A percentile compares a stretch with the other conserved stretches of the same genome.
phyloP scores from a whole-genome alignment of 2,888 invertebrate species.

The Thalpophila matura region DNA sequence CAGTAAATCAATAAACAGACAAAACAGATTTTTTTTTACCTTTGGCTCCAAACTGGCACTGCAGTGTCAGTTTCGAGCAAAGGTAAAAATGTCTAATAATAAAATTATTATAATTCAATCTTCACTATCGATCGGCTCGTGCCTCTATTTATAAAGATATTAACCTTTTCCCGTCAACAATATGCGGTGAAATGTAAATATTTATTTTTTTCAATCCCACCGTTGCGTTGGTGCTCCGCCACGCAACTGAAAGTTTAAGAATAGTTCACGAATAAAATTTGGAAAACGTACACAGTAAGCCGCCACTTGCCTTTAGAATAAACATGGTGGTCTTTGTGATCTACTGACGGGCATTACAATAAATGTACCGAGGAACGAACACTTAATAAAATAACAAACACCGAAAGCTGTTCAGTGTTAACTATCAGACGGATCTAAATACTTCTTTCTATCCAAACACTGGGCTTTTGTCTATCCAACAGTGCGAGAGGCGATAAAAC shows the following conservation, averaged over 20 bases:
- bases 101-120: conserved; percentile 75
- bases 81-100: conserved; percentile 54
- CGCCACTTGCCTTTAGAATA: conserved; percentile 75
- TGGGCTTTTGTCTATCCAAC: conserved; percentile 85
- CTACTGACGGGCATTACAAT: conserved; percentile 82
- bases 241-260: conserved; percentile 66
- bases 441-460: conserved; percentile 83
- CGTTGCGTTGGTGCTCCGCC: conserved; percentile 39
- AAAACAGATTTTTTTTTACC: no score
- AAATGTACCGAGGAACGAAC: conserved; percentile 82
- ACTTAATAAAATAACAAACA: conserved; percentile 88
- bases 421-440: conserved; percentile 78
- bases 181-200: conserved; percentile 83
- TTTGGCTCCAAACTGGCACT: no score
- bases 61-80: conserved; percentile 32
- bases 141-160: conserved; percentile 82
- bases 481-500: conserved; percentile 72
- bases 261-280: conserved; percentile 71
- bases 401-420: conserved; percentile 80
- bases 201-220: conserved; percentile 81
- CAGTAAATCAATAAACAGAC: no score
- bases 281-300: conserved; percentile 64
- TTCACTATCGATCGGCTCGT: conserved; percentile 58
- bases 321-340: conserved; percentile 81
- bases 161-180: conserved; percentile 85